Evolutionary conservation across 2,888 invertebrate genomes (phyloP), one percentile per base, ranked within the genome.

Genomic region (Anorthoa munda): DNA sequence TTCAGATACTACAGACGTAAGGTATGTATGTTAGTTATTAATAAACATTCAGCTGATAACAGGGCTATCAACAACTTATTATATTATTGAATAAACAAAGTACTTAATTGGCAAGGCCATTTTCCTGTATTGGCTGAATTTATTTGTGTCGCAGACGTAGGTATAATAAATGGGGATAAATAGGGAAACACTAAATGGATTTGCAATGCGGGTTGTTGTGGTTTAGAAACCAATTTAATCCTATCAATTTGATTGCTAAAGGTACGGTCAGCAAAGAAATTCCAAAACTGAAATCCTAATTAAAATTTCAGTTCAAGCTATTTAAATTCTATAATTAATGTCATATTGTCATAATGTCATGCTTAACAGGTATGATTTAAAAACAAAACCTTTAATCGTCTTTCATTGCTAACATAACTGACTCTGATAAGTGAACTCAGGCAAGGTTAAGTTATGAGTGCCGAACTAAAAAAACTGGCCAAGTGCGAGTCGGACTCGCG

Each of bases 41-140:
- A 79, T 76, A 80, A 80, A 80, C 70, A 70, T 55, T 48, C 77
- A 70, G 53, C 78, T 83, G 72, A 73, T 73, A 77, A 82, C 73
- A 75, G 59, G 21, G 63, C 83, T 81, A 82, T 83, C 75, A 74
- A 55, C 45, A 31, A 66, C 50, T 67, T 76, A 76, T 68, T 80
- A 78, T 65, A 63, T 69, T 67, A 71, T 66, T 69, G 66, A 74
- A 78, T 72, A 81, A 82, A 79, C 77, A 79, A 81, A 78, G 74
- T 78, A 76, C 76, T 86, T 77, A 86, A 73, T 79, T 74, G 75
- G 73, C 64, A 56, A 83, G 77, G 81, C 63, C 61, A 79, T 76
- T 77, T 75, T 81, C 75, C 74, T 72, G 75, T 56, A 18, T 12
- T 74, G 58, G 9, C 31, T 64, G 48, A 48, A 50, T 50, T 55